Evolutionary conservation across 2,888 invertebrate species (phyloP), one percentile per base, ranked within the genome.

Genomic region (Oscheius sp.): DNA sequence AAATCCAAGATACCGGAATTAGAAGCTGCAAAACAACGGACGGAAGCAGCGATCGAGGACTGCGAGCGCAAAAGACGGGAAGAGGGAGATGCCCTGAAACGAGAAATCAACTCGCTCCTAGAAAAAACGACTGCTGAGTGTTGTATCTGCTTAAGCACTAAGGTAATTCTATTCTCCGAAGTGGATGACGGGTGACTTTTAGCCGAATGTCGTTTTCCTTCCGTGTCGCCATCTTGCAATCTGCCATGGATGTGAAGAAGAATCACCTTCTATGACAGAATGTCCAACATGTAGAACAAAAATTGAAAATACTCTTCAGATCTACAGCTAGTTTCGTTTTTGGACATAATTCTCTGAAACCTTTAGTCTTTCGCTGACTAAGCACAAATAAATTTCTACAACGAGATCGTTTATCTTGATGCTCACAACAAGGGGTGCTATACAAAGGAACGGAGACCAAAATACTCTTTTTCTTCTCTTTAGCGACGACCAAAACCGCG

Each of bases 181-280:
- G 25, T 27, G 15, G 39, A 23, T 25, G 5, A 12, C 27, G n/a
- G 2, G 5, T 1, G 3, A 10, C 31, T 63, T 71, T 33, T 42
- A 73, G 71, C 78, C 78, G n/a, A 73, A 73, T 15, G 70, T 75
- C 42, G 75, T 78, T 20, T 78, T 78, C 58, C 39, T 74, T 46
- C 78, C 78, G n/a, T 75, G 78, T 46, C 70, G 72, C 29, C 78
- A 78, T 67, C 42, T 78, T 45, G 71, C 72, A 39, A 68, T 75
- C 8, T 78, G 78, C 45, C 61, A 72, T 34, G 78, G 65, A 15
- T 78, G 78, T 42, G 70, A 48, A 57, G 70, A 71, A 23, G 69
- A 69, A 23, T 69, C 69, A n/a, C 65, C 74, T 42, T 29, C 23
- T n/a, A 55, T 75, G 12, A 57, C 63, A 17, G 74, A 78, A 65